Base-by-base conservation (phyloP, 2,113 vertebrate species). In the Xiphias gladius region DNA sequence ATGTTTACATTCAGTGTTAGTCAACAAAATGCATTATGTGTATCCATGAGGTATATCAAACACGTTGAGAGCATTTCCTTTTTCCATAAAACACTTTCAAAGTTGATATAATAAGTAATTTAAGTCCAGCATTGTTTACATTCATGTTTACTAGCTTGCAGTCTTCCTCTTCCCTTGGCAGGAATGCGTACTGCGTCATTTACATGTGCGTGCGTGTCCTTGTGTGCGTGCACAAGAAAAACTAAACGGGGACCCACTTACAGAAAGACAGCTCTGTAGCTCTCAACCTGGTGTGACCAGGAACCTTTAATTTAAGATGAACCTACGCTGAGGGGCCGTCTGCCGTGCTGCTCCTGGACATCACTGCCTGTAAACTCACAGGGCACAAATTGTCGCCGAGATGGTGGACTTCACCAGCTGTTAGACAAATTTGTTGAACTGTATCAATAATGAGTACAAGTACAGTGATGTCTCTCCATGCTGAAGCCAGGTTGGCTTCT, bases 401-500 rank as follows among this genome's bases (percentile, higher is more conserved):
- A n/a, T n/a, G n/a, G n/a, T n/a, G n/a, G n/a, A n/a, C n/a, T n/a
- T n/a, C n/a, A 61, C 20, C 1, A 0, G 0, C 24, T 74, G 10
- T 24, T 14, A 0, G 35, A 26, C 58, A 69, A 55, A 66, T 52
- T 39, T 12, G 19, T 41, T 43, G 20, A 62, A 66, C 22, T 22
- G n/a, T 20, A 16, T 22, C 28, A 65, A 22, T 57, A 35, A 50
- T 52, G 32, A 20, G 58, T 19, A 4, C 1, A 20, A 14, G n/a
- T 10, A 64, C 41, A 57, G 58, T 12, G 35, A 55, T 13, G 54
- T 59, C 24, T 80, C 14, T 0, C 2, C 14, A 22, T 35, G 41
- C 59, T 66, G 77, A 62, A 70, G 65, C 55, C 43, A 32, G 64
- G 37, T 32, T 43, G 24, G 4, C n/a, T n/a, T n/a, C n/a, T n/a